Evolutionary conservation across 2,888 invertebrate species (phyloP).

Genomic region (Alcis repandata): DNA sequence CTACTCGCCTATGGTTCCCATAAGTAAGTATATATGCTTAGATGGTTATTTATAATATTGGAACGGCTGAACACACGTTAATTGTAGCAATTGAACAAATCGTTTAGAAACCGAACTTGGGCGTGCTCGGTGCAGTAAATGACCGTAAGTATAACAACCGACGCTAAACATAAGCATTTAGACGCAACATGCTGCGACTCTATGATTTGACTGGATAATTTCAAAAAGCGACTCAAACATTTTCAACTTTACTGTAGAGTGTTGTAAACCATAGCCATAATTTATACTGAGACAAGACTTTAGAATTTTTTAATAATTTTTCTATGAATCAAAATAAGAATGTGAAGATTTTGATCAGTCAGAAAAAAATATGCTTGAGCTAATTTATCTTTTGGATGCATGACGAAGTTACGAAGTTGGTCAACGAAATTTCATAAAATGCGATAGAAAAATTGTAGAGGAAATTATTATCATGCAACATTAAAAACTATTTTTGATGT

Average conservation of each 20-base stretch:
- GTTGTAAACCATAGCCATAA: not conserved
- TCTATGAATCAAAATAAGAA: no score
- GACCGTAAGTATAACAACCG: constrained; percentile 47
- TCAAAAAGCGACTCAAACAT: not conserved
- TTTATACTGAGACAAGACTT: no score
- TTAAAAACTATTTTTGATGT: no score
- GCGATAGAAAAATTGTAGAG: no score
- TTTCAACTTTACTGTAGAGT: not conserved
- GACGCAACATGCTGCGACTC: no score
- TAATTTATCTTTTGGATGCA: no score
- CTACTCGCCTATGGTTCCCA: not conserved
- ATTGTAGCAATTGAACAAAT: constrained; percentile 59
- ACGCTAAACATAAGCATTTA: constrained; percentile 21
- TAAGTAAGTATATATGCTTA: not conserved
- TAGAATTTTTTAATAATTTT: no score
- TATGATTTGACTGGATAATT: constrained; percentile 12
- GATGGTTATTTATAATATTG: constrained; percentile 14
- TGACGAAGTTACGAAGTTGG: no score
- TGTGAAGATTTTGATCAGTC: no score
- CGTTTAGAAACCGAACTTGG: constrained; percentile 63
- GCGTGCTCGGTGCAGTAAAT: constrained; percentile 57
- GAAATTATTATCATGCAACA: no score
- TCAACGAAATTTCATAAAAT: no score
- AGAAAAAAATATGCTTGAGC: no score
- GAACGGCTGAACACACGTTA: constrained; percentile 36